Percentiles rank a stretch among this genome's conserved stretches.
Conservation (phyloP, 2,797 vertebrate species). For the Hydrolagus colliei region DNA sequence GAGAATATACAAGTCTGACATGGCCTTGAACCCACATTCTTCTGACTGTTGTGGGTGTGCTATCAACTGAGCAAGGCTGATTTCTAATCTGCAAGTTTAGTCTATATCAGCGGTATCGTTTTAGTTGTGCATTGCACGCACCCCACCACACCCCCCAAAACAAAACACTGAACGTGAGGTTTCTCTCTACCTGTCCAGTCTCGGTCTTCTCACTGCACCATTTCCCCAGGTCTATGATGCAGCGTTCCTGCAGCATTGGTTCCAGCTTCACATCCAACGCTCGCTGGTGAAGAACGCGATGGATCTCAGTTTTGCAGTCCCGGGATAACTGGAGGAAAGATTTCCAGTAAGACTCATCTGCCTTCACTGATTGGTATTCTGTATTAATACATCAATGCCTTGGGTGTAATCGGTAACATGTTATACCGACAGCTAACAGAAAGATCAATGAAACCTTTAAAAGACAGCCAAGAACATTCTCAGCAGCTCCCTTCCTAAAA, state of each 20-base stretch:
- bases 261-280: slow-evolving; percentile 94
- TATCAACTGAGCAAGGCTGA: too few species aligned
- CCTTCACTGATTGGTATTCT: neutral
- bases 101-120: neutral
- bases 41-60: too few species aligned
- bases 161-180: neutral
- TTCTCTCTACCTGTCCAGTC: slow-evolving; percentile 66
- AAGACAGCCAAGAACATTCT: too few species aligned
- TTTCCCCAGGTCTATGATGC: slow-evolving; percentile 89
- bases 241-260: slow-evolving; percentile 82
- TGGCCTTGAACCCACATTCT: too few species aligned
- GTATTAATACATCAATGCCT: neutral
- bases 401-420: too few species aligned
- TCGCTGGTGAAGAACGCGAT: slow-evolving; percentile 89
- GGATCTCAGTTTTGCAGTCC: slow-evolving; percentile 90
- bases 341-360: neutral
- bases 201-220: slow-evolving; percentile 97
- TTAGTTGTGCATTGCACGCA: neutral
- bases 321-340: slow-evolving; percentile 68
- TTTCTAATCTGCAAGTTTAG: neutral
- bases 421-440: too few species aligned
- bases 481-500: too few species aligned
- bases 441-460: too few species aligned
- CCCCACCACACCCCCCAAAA: neutral
- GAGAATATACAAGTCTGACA: too few species aligned